A percentile compares a stretch with the other conserved stretches of the same genome.
Evolutionary conservation across 2,888 invertebrate genomes (phyloP).

Genomic region (Paralinhomoeus sp.): DNA sequence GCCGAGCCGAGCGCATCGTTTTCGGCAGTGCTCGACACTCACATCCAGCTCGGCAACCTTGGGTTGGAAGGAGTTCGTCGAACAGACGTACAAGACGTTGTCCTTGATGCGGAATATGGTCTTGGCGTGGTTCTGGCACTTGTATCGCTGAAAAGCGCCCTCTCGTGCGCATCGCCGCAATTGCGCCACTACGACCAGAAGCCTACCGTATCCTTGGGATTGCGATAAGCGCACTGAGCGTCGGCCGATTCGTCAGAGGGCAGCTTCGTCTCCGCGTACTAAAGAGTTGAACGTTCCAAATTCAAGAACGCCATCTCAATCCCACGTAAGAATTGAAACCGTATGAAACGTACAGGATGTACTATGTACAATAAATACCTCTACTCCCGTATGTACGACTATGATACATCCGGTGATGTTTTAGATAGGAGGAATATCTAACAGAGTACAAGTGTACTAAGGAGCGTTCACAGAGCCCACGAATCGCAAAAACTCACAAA

Average conservation of each 20-base stretch:
- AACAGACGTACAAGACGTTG: slow-evolving; percentile 50
- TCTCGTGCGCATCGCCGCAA: no score
- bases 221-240: slow-evolving; percentile 12
- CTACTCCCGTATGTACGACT: no score
- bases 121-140: slow-evolving; percentile 83
- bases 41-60: slow-evolving; percentile 24
- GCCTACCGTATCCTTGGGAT: no score
- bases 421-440: no score
- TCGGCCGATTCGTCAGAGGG: slow-evolving; percentile 11
- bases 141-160: slow-evolving; percentile 4
- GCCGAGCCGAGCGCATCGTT: neutral
- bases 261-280: slow-evolving; percentile 16
- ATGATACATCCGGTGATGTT: no score
- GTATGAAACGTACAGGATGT: neutral
- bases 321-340: neutral
- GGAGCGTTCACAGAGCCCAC: neutral
- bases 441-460: neutral
- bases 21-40: neutral
- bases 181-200: no score
- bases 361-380: no score
- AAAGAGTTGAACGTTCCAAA: slow-evolving; percentile 4
- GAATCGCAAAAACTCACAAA: slow-evolving; percentile 4
- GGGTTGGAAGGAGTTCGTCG: slow-evolving; percentile 77
- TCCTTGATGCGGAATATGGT: slow-evolving; percentile 51
- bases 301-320: neutral